phyloP scores from a whole-genome alignment of 2,888 invertebrate genomes.

The Morinoia aosen region DNA sequence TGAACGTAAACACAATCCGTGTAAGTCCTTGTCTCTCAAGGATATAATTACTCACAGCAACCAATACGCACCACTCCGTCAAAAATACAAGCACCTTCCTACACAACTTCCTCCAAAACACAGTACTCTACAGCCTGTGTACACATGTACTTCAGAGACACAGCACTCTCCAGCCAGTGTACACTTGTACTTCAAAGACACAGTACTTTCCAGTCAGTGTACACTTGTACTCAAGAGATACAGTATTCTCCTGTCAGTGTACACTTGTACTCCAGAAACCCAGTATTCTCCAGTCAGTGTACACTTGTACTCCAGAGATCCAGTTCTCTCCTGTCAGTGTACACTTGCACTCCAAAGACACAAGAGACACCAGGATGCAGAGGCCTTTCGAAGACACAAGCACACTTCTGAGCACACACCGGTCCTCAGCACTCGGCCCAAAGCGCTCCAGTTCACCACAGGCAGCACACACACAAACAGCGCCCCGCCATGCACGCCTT shows the following conservation, averaged over 20 bases:
- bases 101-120: too few relatives aligned
- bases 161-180: too few relatives aligned
- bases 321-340: background rate
- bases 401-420: background rate
- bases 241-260: background rate
- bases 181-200: too few relatives aligned
- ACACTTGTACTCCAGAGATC: background rate
- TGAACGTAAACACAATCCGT: too few relatives aligned
- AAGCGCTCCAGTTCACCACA: background rate
- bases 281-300: background rate
- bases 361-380: too few relatives aligned
- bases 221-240: background rate
- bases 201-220: background rate
- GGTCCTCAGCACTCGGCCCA: too few relatives aligned
- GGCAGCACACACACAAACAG: background rate
- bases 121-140: too few relatives aligned
- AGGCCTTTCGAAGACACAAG: background rate
- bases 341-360: background rate
- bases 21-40: too few relatives aligned
- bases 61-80: too few relatives aligned
- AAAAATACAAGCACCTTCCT: too few relatives aligned
- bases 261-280: background rate
- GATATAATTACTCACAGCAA: too few relatives aligned
- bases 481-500: background rate
- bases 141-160: too few relatives aligned